These are phyloP conservation scores for Lepidonotus clava DNA, from an alignment of 2,888 invertebrate genomes.

Conservation along the genomic window DNA sequence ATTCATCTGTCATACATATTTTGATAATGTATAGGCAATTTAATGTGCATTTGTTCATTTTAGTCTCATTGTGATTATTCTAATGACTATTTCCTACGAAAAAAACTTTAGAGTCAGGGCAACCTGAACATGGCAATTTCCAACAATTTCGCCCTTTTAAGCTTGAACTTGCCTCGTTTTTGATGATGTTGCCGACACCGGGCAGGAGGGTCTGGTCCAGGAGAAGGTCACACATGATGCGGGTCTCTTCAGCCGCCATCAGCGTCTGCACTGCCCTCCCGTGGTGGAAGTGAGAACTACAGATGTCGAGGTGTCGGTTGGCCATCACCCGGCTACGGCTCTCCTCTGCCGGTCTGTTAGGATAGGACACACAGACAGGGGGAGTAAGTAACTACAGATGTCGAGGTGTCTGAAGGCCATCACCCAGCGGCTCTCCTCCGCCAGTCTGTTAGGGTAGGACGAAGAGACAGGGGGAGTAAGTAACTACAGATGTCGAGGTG, in stretches of 20 bases:
- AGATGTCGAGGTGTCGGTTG: conserved; percentile 70
- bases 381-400: no score
- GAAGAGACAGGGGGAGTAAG: no score
- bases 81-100: no score
- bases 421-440: no score
- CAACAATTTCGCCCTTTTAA: no score
- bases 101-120: no score
- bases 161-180: conserved; percentile 74
- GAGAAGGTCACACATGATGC: conserved; percentile 74
- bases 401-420: no score
- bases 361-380: no score
- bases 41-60: no score
- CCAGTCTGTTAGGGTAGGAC: no score
- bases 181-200: conserved; percentile 78
- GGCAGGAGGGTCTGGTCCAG: conserved; percentile 75
- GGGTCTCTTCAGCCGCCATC: conserved; percentile 63
- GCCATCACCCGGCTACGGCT: conserved; percentile 65
- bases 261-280: conserved; percentile 68
- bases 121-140: no score
- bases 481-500: conserved; percentile 71
- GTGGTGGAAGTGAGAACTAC: conserved; percentile 69
- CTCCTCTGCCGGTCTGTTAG: conserved; percentile 63
- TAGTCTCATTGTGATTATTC: no score
- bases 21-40: background rate
- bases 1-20: background rate